Percentiles rank a stretch among this genome's conserved stretches.
Conservation (phyloP, 2,113 vertebrate genomes). For the Erythrolamprus reginae region DNA sequence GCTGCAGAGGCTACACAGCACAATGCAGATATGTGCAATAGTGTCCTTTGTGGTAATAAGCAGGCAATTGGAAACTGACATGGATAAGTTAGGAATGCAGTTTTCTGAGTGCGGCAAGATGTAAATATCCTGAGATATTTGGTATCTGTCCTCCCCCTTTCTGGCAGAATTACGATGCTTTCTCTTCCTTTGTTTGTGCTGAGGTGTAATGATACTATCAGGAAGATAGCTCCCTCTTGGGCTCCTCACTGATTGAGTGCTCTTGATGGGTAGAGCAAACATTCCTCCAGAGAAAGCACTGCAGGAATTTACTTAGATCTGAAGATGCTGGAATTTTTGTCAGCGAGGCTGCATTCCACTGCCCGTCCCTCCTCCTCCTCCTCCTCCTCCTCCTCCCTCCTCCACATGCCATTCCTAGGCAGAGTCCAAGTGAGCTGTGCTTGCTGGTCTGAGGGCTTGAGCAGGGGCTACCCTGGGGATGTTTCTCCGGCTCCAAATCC, state of each 20-base stretch:
- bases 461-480: not conserved
- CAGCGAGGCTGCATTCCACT: constrained; percentile 16
- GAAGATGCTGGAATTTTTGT: not conserved
- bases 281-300: constrained; percentile 14
- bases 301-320: constrained; percentile 15
- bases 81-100: not conserved
- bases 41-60: not conserved
- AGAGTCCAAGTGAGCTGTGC: not conserved
- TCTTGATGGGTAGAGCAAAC: constrained; percentile 25
- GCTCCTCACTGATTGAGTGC: constrained; percentile 13
- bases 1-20: not conserved
- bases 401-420: constrained; percentile 18
- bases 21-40: not conserved
- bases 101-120: not conserved
- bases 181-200: constrained; percentile 4
- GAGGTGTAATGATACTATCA: constrained; percentile 1
- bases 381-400: not conserved
- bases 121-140: not conserved
- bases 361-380: constrained; percentile 12
- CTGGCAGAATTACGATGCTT: not conserved
- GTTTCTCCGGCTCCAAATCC: not conserved
- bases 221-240: constrained; percentile 8
- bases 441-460: not conserved
- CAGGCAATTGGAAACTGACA: not conserved
- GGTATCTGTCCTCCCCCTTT: not conserved